phyloP scores from a whole-genome alignment of 2,113 vertebrate genomes.

The Bubo scandiacus region DNA sequence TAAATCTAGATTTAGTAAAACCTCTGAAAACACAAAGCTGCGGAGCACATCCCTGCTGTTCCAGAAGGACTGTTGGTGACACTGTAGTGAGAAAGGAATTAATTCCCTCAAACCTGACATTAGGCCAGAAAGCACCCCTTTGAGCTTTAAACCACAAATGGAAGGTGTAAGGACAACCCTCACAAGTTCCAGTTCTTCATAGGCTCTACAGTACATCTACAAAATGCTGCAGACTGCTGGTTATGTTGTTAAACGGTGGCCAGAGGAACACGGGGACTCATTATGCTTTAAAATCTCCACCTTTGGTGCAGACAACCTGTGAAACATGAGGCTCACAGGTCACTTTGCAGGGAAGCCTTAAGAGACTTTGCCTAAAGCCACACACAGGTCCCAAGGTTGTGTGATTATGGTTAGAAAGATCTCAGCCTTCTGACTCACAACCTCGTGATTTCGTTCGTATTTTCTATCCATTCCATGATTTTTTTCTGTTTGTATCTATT shows the following conservation, averaged over 20 bases:
- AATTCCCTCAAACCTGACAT: not conserved
- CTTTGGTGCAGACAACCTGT: not conserved
- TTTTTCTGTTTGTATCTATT: not conserved
- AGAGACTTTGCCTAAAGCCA: not conserved
- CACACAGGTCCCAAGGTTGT: not conserved
- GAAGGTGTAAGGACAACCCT: not conserved
- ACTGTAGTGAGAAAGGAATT: not conserved
- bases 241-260: not conserved
- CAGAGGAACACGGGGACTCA: accelerated
- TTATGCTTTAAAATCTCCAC: not conserved
- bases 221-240: not conserved
- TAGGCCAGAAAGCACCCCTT: not conserved
- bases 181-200: not conserved
- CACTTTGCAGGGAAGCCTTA: not conserved
- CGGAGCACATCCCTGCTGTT: not conserved
- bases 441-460: not conserved
- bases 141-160: not conserved
- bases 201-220: accelerated
- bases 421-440: not conserved
- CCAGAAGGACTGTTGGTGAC: not conserved
- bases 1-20: not conserved
- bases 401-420: not conserved
- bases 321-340: not conserved
- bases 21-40: not conserved
- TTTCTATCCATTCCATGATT: not conserved